These are phyloP conservation scores for Otis tarda DNA, from an alignment of 2,113 vertebrate genomes.

Conservation along the genomic window DNA sequence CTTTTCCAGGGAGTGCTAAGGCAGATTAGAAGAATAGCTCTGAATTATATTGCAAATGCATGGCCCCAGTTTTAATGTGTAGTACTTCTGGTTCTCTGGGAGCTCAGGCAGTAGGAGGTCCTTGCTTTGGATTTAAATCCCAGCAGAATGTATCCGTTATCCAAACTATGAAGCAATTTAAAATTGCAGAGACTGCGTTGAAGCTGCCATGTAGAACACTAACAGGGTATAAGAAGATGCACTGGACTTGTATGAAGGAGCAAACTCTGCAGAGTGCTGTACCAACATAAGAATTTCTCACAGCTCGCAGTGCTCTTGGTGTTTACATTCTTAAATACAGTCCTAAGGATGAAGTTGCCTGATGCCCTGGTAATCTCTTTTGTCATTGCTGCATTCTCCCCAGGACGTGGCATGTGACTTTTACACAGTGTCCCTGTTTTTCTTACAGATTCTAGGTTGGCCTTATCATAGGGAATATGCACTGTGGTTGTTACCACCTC, in stretches of 20 bases:
- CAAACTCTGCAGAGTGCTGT: not conserved
- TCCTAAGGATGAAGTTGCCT: not conserved
- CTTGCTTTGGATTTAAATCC: not conserved
- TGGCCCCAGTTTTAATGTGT: not conserved
- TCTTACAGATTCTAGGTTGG: constrained; percentile 20
- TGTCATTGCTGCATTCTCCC: not conserved
- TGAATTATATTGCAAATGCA: not conserved
- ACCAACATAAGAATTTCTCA: not conserved
- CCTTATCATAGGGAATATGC: not conserved
- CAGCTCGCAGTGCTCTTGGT: not conserved
- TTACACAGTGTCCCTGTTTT: not conserved
- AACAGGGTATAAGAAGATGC: not conserved
- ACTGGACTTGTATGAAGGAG: not conserved
- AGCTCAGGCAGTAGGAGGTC: not conserved
- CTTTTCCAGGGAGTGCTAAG: not conserved
- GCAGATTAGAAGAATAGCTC: not conserved
- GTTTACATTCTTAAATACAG: not conserved
- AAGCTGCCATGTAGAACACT: not conserved
- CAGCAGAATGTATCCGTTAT: not conserved
- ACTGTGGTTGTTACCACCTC: not conserved
- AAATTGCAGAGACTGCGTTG: not conserved
- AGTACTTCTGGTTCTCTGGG: not conserved
- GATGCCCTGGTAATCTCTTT: not conserved
- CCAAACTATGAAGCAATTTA: not conserved
- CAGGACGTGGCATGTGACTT: not conserved